phyloP scores from a whole-genome alignment of 2,888 invertebrate genomes.

The Athalia rosae region DNA sequence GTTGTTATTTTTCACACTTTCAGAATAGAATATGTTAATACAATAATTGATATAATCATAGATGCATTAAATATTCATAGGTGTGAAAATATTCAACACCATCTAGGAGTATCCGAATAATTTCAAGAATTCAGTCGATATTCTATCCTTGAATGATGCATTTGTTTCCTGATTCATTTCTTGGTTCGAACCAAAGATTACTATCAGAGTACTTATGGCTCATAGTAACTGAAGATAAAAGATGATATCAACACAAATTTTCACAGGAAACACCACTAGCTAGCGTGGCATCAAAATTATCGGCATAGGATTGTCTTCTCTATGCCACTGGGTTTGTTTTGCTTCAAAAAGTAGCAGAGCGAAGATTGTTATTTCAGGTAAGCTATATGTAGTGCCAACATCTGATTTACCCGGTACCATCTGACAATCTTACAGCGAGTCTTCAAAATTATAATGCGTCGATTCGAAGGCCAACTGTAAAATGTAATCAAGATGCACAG shows the following conservation, averaged over 20 bases:
- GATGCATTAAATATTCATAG: conserved; percentile 4
- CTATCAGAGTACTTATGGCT: background rate
- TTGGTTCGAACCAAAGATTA: background rate
- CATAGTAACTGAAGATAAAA: background rate
- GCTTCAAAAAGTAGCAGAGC: background rate
- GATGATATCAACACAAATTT: background rate
- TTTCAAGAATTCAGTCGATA: conserved; percentile 7
- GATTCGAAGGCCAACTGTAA: background rate
- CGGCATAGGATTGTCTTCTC: background rate
- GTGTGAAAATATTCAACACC: conserved; percentile 24
- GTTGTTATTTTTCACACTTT: background rate
- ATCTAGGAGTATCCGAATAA: conserved; percentile 5
- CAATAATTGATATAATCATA: background rate
- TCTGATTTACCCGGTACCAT: background rate
- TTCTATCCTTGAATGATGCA: conserved; percentile 17
- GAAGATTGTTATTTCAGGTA: background rate
- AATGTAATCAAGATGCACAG: too few relatives aligned
- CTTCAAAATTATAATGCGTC: background rate
- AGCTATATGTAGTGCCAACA: background rate
- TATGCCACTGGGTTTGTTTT: background rate
- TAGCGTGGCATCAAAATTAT: background rate
- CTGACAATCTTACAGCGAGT: background rate
- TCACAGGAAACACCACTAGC: background rate
- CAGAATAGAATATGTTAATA: background rate
- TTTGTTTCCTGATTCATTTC: conserved; percentile 1